Percentiles rank a stretch among this genome's conserved stretches.
Conservation (phyloP, 2,113 vertebrate species). For the Oncorhynchus gorbuscha region DNA sequence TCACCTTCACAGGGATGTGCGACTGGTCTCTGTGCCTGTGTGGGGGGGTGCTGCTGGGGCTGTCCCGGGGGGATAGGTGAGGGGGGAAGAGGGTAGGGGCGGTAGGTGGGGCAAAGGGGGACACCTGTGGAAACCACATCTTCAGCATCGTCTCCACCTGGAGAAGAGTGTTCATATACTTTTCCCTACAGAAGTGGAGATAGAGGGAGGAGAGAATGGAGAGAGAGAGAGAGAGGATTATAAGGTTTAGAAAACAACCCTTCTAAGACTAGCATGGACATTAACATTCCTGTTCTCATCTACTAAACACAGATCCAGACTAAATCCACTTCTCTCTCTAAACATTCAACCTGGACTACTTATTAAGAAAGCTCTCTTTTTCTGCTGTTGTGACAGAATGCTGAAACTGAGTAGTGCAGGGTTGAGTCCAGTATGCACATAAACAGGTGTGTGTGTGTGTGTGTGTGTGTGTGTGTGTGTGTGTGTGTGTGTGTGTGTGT, state of each 20-base stretch:
- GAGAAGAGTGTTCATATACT: conserved; percentile 84
- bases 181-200: conserved; percentile 69
- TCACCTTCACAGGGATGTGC: conserved; percentile 77
- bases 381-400: not conserved
- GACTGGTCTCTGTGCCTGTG: conserved; percentile 76
- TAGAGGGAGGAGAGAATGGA: not conserved
- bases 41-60: conserved; percentile 46
- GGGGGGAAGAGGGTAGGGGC: conserved; percentile 25
- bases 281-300: not conserved
- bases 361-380: not conserved
- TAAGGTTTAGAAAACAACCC: not conserved
- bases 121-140: conserved; percentile 86
- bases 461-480: conserved; percentile 5
- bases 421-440: not conserved
- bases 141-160: conserved; percentile 92
- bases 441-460: not conserved
- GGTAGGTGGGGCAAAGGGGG: conserved; percentile 28
- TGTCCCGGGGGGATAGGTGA: conserved; percentile 35
- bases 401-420: not conserved
- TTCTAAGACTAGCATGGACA: not conserved
- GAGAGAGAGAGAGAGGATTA: too few relatives aligned
- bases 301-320: not conserved
- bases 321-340: not conserved
- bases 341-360: not conserved
- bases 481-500: conserved; percentile 9